A percentile compares a stretch with the other conserved stretches of the same genome.
phyloP scores from a whole-genome alignment of 2,888 invertebrate genomes.

The Periphyllus acericola region DNA sequence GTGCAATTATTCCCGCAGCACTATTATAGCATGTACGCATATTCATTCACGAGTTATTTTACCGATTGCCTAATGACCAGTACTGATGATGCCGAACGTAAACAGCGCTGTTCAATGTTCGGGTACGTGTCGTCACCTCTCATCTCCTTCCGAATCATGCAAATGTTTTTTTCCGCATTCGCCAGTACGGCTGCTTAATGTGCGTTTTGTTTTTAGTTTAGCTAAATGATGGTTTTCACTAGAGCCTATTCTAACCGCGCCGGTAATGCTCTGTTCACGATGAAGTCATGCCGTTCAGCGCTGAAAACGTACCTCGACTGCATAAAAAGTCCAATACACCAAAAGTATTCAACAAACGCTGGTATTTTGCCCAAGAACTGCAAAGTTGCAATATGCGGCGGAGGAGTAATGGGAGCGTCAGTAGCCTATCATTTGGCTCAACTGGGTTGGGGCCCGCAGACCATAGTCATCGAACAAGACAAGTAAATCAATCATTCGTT shows the following conservation, averaged over 20 bases:
- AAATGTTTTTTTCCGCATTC: no score
- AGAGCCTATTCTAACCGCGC: slow-evolving; percentile 29
- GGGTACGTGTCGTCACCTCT: no score
- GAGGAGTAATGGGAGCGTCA: slow-evolving; percentile 90
- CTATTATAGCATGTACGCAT: neutral
- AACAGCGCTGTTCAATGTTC: neutral
- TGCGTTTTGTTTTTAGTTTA: slow-evolving; percentile 6
- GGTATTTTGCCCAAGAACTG: slow-evolving; percentile 58
- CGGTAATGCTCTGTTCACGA: slow-evolving; percentile 6
- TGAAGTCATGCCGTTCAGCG: neutral
- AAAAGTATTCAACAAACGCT: slow-evolving; percentile 12
- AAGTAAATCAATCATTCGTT: slow-evolving; percentile 69
- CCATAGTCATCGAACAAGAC: slow-evolving; percentile 86
- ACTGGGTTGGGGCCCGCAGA: slow-evolving; percentile 83
- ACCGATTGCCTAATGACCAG: neutral
- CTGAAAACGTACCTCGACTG: neutral
- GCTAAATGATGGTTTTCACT: slow-evolving; percentile 36
- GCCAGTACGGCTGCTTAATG: neutral
- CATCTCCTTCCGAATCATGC: no score
- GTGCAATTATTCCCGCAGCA: neutral
- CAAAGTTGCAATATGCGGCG: slow-evolving; percentile 88
- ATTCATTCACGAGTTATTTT: neutral
- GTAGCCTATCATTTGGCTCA: slow-evolving; percentile 89
- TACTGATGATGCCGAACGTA: neutral
- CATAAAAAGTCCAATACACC: slow-evolving; percentile 10